These are phyloP conservation scores for Lycodopsis pacificus DNA, from an alignment of 2,797 vertebrate species.

Conservation along the genomic window DNA sequence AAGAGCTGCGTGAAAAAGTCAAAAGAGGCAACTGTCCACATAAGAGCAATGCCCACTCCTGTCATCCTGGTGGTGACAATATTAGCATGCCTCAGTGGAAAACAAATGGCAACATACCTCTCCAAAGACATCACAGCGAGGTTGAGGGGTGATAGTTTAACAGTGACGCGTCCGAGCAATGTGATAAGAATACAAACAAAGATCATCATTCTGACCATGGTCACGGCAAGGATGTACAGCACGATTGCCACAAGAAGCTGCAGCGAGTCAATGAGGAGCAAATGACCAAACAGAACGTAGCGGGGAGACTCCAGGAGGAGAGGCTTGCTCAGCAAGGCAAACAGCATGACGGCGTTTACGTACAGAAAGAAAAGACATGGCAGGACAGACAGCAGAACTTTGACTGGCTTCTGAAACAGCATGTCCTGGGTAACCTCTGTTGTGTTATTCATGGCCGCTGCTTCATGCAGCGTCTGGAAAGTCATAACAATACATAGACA, in stretches of 20 bases:
- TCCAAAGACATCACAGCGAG: slow-evolving; percentile 75
- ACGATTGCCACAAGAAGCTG: slow-evolving; percentile 53
- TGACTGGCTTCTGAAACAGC: slow-evolving; percentile 2
- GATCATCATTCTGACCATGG: slow-evolving; percentile 43
- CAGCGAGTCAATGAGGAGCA: slow-evolving; percentile 76
- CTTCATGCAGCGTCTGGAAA: slow-evolving; percentile 37
- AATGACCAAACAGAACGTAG: slow-evolving; percentile 77
- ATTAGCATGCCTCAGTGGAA: slow-evolving; percentile 65
- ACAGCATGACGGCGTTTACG: slow-evolving; percentile 74
- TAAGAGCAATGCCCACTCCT: slow-evolving; percentile 22
- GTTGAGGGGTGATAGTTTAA: slow-evolving; percentile 66
- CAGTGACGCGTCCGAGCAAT: background rate
- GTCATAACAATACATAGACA: slow-evolving; percentile 25
- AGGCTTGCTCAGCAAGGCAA: slow-evolving; percentile 63
- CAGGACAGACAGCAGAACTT: slow-evolving; percentile 48
- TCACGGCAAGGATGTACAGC: slow-evolving; percentile 61
- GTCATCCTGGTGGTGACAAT: slow-evolving; percentile 45
- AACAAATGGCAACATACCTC: slow-evolving; percentile 73
- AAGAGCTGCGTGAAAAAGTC: slow-evolving; percentile 20
- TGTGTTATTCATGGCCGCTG: slow-evolving; percentile 55
- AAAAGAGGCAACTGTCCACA: slow-evolving; percentile 60
- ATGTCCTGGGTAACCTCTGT: background rate
- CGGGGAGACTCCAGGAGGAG: slow-evolving; percentile 65
- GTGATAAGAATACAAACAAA: slow-evolving; percentile 47
- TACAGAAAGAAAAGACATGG: slow-evolving; percentile 69